A percentile compares a stretch with the other conserved stretches of the same genome.
Evolutionary conservation across 1,140 invertebrate genomes (phyloP).

Genomic region (Carcinoscorpius rotundicauda): DNA sequence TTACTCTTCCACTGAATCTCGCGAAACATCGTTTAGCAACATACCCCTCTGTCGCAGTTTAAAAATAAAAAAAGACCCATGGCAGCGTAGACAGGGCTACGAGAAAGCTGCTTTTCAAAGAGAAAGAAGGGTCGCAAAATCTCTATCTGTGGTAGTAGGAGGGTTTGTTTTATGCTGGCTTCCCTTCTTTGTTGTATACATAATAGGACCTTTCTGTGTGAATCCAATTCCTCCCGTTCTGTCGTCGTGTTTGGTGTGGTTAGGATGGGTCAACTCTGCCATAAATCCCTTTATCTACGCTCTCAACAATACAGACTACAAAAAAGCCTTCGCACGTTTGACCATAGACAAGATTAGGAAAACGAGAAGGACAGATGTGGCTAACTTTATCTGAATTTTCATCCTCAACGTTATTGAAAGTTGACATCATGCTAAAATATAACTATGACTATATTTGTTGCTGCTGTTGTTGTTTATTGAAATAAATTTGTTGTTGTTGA

Average conservation of each 20-base stretch:
- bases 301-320: conserved; percentile 71
- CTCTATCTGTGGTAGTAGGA: conserved; percentile 78
- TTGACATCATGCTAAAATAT: too few relatives aligned
- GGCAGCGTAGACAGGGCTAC: conserved; percentile 9
- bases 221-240: conserved; percentile 37
- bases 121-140: conserved; percentile 78
- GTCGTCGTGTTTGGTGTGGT: conserved; percentile 43
- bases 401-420: too few relatives aligned
- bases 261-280: conserved; percentile 83
- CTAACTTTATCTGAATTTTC: too few relatives aligned
- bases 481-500: too few relatives aligned
- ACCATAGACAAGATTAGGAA: conserved; percentile 10
- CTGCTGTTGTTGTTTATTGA: too few relatives aligned
- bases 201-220: conserved; percentile 66
- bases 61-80: too few relatives aligned
- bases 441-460: too few relatives aligned
- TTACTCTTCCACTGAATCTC: too few relatives aligned
- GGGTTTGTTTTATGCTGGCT: conserved; percentile 83
- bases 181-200: conserved; percentile 76
- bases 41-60: too few relatives aligned
- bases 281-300: conserved; percentile 81
- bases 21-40: too few relatives aligned
- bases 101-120: conserved; percentile 33
- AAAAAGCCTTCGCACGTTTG: conserved; percentile 49
- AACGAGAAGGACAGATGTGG: too few relatives aligned